A percentile compares a stretch with the other conserved stretches of the same genome.
Conservation (phyloP, 2,888 invertebrate genomes). For the Drosophila leonis region DNA sequence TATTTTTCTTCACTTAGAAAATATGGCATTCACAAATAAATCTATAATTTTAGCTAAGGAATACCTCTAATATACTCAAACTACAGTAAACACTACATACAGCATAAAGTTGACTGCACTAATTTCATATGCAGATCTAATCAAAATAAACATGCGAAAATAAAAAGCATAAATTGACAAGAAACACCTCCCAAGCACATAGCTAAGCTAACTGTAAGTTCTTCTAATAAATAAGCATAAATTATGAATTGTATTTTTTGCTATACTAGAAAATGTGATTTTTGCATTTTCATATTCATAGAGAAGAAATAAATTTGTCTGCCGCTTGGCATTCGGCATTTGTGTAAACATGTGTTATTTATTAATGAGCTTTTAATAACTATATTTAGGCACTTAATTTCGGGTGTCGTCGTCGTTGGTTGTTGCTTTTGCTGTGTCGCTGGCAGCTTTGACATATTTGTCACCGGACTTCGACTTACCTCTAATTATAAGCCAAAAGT, state of each 20-base stretch:
- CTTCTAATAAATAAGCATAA: background rate
- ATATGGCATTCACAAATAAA: background rate
- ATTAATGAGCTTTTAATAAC: slow-evolving; percentile 70
- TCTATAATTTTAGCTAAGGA: background rate
- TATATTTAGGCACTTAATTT: slow-evolving; percentile 42
- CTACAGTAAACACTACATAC: background rate
- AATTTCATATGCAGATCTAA: background rate
- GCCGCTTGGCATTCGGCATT: slow-evolving; percentile 1
- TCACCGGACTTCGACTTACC: slow-evolving; percentile 76
- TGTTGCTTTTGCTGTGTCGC: slow-evolving; percentile 24
- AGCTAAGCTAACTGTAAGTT: background rate
- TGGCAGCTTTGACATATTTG: slow-evolving; percentile 1
- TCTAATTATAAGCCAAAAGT: slow-evolving; percentile 82
- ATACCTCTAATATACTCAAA: background rate
- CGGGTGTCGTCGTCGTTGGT: slow-evolving; percentile 12
- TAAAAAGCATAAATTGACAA: background rate
- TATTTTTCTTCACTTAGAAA: background rate
- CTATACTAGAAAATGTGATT: background rate
- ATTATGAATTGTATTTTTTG: background rate
- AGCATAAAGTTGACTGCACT: background rate
- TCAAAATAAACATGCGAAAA: background rate
- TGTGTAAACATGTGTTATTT: slow-evolving; percentile 16
- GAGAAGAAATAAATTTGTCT: slow-evolving; percentile 3
- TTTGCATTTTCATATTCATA: background rate
- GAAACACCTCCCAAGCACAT: background rate